Base-by-base conservation (phyloP, 2,888 invertebrate species). In the Rotaria magnacalcarata region DNA sequence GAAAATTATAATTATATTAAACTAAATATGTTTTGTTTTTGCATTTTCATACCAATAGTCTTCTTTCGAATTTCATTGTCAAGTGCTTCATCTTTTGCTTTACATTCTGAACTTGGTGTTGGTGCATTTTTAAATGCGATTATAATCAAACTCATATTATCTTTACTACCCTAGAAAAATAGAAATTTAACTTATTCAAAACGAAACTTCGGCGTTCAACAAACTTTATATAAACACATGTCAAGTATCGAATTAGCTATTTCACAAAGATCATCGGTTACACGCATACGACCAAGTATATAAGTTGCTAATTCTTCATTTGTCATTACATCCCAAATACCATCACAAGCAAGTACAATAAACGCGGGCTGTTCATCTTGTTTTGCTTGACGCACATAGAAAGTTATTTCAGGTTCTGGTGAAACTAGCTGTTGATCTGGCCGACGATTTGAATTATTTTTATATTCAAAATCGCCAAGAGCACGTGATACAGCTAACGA, bases 61-160 rank as follows among this genome's bases (percentile, higher is more conserved):
- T 85, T 87, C 24, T 84, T 85, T 84, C 85, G 84, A 41, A 87
- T 87, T 56, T 85, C 84, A 58, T 85, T 50, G 47, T 87, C 74
- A 50, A 85, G 84, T 58, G 41, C 41, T 27, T 87, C 85, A n/a
- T 87, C 87, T 85, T 56, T 85, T 11, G 85, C 85, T 52, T 85
- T 52, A 24, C 50, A 60, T 84, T 85, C 87, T 21, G 84, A 84
- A n/a, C 6, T 56, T 41, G 85, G 52, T n/a, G 1, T 52, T 19
- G 87, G 85, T 74, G 85, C 85, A 47, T 60, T 85, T 52, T 84
- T 47, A 47, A 99, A 96, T 89, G 95, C 94, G 90, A 99, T 96
- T 92, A 99, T 93, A 88, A 99, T 96, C 92, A 98, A 95, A 92
- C 97, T 97, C 97, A 99, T 99, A 93, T 99, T 99, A 93, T 99